A percentile compares a stretch with the other conserved stretches of the same genome.
These are phyloP conservation scores for Clavelina lepadiformis DNA, from an alignment of 23 tunicate genomes.

Conservation along the genomic window DNA sequence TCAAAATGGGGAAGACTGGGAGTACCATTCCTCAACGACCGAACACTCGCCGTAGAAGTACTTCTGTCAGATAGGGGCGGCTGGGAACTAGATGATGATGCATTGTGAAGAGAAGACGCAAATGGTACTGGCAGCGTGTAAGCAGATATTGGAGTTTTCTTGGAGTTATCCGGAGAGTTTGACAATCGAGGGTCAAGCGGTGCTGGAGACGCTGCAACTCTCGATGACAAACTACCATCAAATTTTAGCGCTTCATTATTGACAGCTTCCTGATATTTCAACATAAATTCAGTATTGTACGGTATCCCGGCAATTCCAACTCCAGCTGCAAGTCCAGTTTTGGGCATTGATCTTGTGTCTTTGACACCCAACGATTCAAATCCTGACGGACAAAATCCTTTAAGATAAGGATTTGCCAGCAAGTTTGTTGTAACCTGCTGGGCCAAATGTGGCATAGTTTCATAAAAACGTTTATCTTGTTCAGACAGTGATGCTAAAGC, in stretches of 20 bases:
- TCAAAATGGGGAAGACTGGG: neutral
- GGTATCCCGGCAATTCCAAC: constrained; percentile 23
- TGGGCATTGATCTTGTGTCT: constrained; percentile 12
- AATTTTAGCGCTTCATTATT: constrained; percentile 24
- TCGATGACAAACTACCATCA: neutral
- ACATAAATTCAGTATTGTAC: constrained; percentile 23
- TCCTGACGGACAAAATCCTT: constrained; percentile 17
- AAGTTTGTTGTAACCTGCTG: constrained; percentile 20
- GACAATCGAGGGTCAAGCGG: constrained; percentile 17
- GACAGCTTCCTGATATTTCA: constrained; percentile 38
- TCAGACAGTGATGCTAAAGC: constrained; percentile 18
- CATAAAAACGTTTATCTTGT: constrained; percentile 18
- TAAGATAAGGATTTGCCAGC: constrained; percentile 32
- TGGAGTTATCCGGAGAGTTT: constrained; percentile 21
- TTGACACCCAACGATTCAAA: neutral
- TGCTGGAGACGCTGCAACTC: constrained; percentile 18
- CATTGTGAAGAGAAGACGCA: neutral
- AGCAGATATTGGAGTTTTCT: constrained; percentile 16
- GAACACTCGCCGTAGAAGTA: neutral
- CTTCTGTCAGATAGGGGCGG: constrained; percentile 5
- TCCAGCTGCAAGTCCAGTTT: neutral
- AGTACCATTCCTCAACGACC: neutral
- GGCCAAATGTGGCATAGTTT: constrained; percentile 7
- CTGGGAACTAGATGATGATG: neutral
- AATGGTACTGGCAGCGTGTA: neutral